A percentile compares a stretch with the other conserved stretches of the same genome.
These are phyloP conservation scores for Xanthia icteritia DNA, from an alignment of 2,888 invertebrate genomes.

Conservation along the genomic window DNA sequence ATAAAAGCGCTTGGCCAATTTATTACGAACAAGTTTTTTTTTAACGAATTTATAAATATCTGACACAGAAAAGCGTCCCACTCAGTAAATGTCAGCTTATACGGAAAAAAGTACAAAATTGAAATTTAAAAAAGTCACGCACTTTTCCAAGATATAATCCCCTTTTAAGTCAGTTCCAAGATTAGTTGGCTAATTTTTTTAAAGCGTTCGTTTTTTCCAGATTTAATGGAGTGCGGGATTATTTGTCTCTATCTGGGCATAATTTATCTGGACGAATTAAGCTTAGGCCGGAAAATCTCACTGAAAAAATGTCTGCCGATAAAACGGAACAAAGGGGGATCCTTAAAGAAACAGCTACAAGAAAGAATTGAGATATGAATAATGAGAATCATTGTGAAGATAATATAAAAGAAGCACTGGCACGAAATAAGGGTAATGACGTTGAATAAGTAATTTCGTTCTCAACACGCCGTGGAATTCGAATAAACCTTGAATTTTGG, in stretches of 20 bases:
- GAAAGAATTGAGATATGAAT: conserved; percentile 79
- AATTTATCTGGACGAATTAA: conserved; percentile 84
- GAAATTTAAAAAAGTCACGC: conserved; percentile 73
- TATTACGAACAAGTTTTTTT: conserved; percentile 8
- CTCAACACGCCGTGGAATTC: conserved; percentile 45
- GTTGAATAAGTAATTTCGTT: conserved; percentile 72
- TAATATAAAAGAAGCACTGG: conserved; percentile 76
- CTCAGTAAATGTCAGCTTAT: conserved; percentile 55
- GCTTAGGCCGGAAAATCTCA: conserved; percentile 75
- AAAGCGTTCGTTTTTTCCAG: conserved; percentile 84
- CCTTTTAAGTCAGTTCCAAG: conserved; percentile 77
- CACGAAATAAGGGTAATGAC: conserved; percentile 76
- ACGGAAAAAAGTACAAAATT: conserved; percentile 59
- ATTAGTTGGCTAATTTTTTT: conserved; percentile 86
- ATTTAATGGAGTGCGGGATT: conserved; percentile 86
- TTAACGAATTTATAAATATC: conserved; percentile 7
- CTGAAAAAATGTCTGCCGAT: conserved; percentile 77
- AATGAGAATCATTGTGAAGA: conserved; percentile 80
- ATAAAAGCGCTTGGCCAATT: conserved; percentile 5
- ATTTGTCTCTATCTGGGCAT: conserved; percentile 77
- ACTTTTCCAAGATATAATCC: conserved; percentile 73
- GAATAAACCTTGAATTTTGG: conserved; percentile 37
- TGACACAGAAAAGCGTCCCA: conserved; percentile 21
- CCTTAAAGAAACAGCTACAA: conserved; percentile 72
- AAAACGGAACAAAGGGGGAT: conserved; percentile 76